Base-by-base conservation (phyloP, 2,888 invertebrate species). In the Calameuta idolon region DNA sequence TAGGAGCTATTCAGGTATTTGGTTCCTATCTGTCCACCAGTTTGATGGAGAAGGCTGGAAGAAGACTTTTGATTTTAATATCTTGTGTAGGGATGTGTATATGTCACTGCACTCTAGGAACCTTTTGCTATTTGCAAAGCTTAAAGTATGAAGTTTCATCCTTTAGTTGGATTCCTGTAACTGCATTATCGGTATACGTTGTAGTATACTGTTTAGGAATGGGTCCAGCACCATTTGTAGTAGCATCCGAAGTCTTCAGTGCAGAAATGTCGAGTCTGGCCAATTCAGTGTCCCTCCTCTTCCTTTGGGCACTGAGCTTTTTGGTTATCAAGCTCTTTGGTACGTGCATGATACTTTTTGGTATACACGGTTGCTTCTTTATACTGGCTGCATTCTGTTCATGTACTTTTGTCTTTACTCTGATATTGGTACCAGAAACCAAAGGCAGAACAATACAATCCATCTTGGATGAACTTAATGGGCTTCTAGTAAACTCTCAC, bases 21-120 rank as follows among this genome's bases (percentile, higher is more conserved):
- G 94, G 94, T 0, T 91, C 93, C 15, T 85, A 91, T 34, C 79
- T 92, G 0, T 92, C 93, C 1, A 91, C 93, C 0, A 75, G 92
- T 0, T 82, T 94, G 1, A 92, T 94, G 85, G 95, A 96, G 84
- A 92, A 91, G 74, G 93, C 93, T 75, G 96, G 95, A 0, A 92
- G 96, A 85, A 91, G 94, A 75, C 83, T 87, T 11, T 87, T 94
- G 15, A 86, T 94, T 11, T 84, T 93, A 5, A 83, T 92, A 69
- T 93, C 93, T 0, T 92, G 92, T 31, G 37, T 86, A 0, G 85
- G 91, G 3, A 91, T 92, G 91, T 81, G 81, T 4, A 0, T 88
- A 0, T 90, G 90, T 73, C 89, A 92, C 74, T 81, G 83, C 11
- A 80, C 85, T 11, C 83, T 92, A 12, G 90, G 91, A 9, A 75